Conservation (phyloP, 2,888 invertebrate genomes). For the Lymantria dispar region DNA sequence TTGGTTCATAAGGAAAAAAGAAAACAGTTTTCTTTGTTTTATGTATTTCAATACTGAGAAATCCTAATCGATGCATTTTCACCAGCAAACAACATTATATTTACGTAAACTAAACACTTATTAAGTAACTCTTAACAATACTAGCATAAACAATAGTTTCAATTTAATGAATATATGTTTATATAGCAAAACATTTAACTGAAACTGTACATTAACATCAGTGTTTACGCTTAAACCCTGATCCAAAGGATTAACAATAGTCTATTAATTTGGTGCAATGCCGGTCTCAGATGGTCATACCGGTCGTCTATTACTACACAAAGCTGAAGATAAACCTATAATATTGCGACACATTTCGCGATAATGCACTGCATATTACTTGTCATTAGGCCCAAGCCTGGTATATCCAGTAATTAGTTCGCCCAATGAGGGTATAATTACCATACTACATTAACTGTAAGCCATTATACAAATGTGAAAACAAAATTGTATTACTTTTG, state of each 20-base stretch:
- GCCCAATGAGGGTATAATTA: slow-evolving; percentile 29
- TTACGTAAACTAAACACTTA: too few relatives aligned
- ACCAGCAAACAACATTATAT: too few relatives aligned
- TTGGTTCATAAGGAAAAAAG: too few relatives aligned
- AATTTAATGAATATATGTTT: not conserved
- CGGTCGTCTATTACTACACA: slow-evolving; percentile 66
- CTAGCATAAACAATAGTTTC: not conserved
- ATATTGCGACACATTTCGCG: slow-evolving; percentile 59
- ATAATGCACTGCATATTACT: slow-evolving; percentile 75
- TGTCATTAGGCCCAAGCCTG: slow-evolving; percentile 60
- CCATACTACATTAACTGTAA: slow-evolving; percentile 16
- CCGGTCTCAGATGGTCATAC: slow-evolving; percentile 71
- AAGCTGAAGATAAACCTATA: slow-evolving; percentile 72
- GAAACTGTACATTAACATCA: slow-evolving; percentile 11
- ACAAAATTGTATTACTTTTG: not conserved
- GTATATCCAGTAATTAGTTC: slow-evolving; percentile 60
- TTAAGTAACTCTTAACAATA: too few relatives aligned
- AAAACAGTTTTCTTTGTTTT: too few relatives aligned
- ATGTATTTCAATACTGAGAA: too few relatives aligned
- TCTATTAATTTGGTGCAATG: slow-evolving; percentile 57
- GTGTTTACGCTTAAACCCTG: slow-evolving; percentile 24
- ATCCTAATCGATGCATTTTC: too few relatives aligned
- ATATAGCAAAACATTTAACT: slow-evolving; percentile 11
- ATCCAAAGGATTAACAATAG: slow-evolving; percentile 36
- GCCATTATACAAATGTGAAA: slow-evolving; percentile 20